Conservation (phyloP, 2,113 vertebrate species). For the Hypanus sabinus region DNA sequence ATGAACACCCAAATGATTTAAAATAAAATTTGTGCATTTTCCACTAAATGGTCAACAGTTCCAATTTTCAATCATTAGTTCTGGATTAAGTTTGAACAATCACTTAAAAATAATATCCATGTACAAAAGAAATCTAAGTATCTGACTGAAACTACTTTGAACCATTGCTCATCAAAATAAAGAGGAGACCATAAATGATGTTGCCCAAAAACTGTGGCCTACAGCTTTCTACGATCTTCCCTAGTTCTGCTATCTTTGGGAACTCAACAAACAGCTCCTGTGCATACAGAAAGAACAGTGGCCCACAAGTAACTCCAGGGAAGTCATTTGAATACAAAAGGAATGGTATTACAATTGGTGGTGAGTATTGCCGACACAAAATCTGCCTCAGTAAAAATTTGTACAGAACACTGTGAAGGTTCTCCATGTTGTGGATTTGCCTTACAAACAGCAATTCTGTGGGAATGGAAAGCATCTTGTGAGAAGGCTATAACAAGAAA, state of each 20-base stretch:
- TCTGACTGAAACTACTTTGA: neutral
- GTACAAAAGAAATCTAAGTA: neutral
- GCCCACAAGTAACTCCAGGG: neutral
- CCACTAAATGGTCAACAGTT: neutral
- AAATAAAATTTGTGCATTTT: neutral
- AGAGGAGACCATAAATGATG: neutral
- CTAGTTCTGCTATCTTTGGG: neutral
- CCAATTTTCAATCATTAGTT: neutral
- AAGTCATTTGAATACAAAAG: neutral
- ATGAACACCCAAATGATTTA: neutral
- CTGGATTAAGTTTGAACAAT: neutral
- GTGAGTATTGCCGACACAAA: too few species aligned
- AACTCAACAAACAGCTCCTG: neutral
- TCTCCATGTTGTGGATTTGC: too few species aligned
- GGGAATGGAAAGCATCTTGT: too few species aligned
- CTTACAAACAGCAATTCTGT: too few species aligned
- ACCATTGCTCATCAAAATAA: neutral
- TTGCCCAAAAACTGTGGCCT: neutral
- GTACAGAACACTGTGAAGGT: too few species aligned
- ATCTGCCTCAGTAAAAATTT: too few species aligned
- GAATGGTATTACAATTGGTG: too few species aligned
- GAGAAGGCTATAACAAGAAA: too few species aligned
- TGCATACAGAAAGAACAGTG: neutral
- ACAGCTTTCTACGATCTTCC: neutral
- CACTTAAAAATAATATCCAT: neutral